Percentiles rank a stretch among this genome's conserved stretches.
These are phyloP conservation scores for Andrena haemorrhoa DNA, from an alignment of 2,888 invertebrate species.

Conservation along the genomic window DNA sequence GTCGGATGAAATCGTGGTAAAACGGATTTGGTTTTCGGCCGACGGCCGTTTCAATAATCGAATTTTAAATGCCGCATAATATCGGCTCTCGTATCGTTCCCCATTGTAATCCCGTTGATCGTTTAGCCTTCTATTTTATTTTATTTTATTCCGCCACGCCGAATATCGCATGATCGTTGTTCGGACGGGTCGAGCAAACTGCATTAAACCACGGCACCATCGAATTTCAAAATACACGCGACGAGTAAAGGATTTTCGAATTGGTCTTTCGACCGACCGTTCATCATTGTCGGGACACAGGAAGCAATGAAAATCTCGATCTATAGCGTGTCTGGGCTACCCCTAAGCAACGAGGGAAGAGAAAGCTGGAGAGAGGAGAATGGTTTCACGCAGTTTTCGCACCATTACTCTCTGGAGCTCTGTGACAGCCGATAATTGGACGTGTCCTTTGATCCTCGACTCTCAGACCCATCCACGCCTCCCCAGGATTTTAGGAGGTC, in stretches of 20 bases:
- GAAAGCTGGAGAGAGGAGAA: constrained; percentile 24
- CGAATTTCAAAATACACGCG: constrained; percentile 8
- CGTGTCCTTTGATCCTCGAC: constrained; percentile 70
- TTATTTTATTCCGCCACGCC: background rate
- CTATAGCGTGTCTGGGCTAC: background rate
- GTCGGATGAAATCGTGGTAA: constrained; percentile 34
- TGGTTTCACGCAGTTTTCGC: constrained; percentile 61
- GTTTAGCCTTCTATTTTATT: constrained; percentile 15
- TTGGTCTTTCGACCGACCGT: constrained; percentile 29
- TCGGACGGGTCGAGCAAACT: background rate
- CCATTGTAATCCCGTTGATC: constrained; percentile 40
- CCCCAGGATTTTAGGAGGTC: constrained; percentile 43
- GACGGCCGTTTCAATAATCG: constrained; percentile 54
- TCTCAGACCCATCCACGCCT: constrained; percentile 34
- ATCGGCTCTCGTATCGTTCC: constrained; percentile 32
- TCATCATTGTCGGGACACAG: constrained; percentile 50
- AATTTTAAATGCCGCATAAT: constrained; percentile 59
- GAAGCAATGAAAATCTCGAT: constrained; percentile 55
- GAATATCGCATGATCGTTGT: background rate
- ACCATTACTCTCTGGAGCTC: constrained; percentile 67
- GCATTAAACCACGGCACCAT: background rate
- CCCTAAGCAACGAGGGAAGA: background rate
- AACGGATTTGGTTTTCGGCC: constrained; percentile 43
- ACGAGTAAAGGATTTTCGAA: background rate
- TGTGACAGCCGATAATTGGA: constrained; percentile 77